Percentiles rank a stretch among this genome's conserved stretches.
Conservation (phyloP, 2,888 invertebrate species). For the Drosophila colorata region DNA sequence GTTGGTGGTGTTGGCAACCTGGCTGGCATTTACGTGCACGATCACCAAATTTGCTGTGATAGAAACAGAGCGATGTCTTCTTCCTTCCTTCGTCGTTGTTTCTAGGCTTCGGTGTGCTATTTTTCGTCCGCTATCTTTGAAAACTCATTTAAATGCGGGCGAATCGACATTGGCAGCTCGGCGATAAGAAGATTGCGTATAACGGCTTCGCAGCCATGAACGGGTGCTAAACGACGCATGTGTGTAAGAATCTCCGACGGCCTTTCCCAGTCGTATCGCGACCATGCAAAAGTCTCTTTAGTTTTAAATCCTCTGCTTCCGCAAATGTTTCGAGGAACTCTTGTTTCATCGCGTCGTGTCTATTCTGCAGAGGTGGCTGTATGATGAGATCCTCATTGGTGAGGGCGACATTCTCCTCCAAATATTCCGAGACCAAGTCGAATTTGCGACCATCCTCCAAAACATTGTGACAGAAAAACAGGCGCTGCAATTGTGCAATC, state of each 20-base stretch:
- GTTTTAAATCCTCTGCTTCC: conserved; percentile 4
- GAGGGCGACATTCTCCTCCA: neutral
- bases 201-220: too few relatives aligned
- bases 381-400: conserved; percentile 1
- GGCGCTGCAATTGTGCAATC: too few relatives aligned
- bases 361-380: neutral
- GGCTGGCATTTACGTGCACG: conserved; percentile 20
- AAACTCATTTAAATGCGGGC: conserved; percentile 6
- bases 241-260: neutral
- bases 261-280: too few relatives aligned
- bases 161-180: conserved; percentile 25
- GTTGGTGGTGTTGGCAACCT: neutral
- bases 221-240: neutral
- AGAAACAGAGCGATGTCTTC: conserved; percentile 22
- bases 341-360: conserved; percentile 3
- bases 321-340: conserved; percentile 3
- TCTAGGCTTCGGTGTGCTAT: neutral
- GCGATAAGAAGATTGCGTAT: too few relatives aligned
- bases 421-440: too few relatives aligned
- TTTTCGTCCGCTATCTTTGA: neutral
- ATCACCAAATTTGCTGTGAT: conserved; percentile 26
- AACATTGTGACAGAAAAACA: too few relatives aligned
- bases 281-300: neutral
- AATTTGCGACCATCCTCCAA: too few relatives aligned
- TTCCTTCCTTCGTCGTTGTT: neutral